Conservation (phyloP, 2,113 vertebrate species). For the Choloepus hoffmanni region DNA sequence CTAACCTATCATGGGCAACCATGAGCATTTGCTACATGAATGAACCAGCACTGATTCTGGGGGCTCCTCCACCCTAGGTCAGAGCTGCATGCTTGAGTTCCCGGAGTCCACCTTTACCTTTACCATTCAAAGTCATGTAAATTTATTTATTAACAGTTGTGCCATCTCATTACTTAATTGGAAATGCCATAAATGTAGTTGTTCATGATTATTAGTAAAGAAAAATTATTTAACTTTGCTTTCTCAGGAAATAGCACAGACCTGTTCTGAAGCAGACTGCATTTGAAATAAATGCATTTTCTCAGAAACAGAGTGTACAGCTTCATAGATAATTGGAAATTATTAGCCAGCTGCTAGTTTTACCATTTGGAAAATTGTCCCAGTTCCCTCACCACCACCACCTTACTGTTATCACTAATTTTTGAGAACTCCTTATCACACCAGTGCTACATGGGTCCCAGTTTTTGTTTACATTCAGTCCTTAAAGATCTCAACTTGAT, state of each 20-base stretch:
- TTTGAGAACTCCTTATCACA: background rate
- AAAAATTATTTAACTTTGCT: background rate
- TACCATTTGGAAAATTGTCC: constrained; percentile 8
- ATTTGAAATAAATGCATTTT: constrained; percentile 31
- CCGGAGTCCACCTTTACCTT: background rate
- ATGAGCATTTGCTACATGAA: background rate
- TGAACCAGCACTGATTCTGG: background rate
- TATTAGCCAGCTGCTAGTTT: background rate
- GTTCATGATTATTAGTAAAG: background rate
- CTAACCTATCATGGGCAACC: background rate
- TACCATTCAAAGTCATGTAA: background rate
- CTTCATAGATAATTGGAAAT: background rate
- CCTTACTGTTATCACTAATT: background rate
- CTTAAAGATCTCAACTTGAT: background rate
- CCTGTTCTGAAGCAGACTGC: background rate
- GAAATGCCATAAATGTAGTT: background rate
- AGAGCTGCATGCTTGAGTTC: background rate
- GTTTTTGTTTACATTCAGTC: background rate
- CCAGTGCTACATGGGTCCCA: background rate
- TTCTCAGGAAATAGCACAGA: constrained; percentile 53
- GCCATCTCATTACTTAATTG: background rate
- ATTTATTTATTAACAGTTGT: background rate
- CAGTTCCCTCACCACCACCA: no score
- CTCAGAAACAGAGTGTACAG: background rate
- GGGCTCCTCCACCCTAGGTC: background rate